Evolutionary conservation across 2,888 invertebrate genomes (phyloP).

Genomic region (Imbricaverruca yamaguchii): DNA sequence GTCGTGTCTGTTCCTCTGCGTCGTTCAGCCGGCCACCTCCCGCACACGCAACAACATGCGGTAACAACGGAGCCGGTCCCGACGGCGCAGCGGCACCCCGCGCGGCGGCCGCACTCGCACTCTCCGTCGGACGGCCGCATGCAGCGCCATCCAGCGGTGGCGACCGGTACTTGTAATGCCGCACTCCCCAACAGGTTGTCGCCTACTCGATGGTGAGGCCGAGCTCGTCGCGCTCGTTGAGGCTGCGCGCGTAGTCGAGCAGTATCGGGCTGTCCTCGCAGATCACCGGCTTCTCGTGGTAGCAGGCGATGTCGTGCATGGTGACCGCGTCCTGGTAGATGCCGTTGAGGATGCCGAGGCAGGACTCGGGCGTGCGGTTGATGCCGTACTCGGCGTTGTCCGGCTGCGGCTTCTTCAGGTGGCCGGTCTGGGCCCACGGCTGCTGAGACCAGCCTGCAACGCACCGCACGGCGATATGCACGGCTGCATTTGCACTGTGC

Average conservation of each 20-base stretch:
- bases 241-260: slow-evolving; percentile 46
- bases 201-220: neutral
- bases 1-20: neutral
- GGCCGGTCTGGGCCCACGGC: slow-evolving; percentile 35
- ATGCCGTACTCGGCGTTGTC: slow-evolving; percentile 37
- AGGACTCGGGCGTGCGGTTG: slow-evolving; percentile 55
- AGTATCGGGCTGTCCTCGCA: slow-evolving; percentile 87
- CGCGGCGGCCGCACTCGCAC: neutral
- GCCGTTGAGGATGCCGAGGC: slow-evolving; percentile 78
- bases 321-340: slow-evolving; percentile 82
- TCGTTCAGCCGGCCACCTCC: neutral
- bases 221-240: neutral
- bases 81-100: too few relatives aligned
- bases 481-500: too few relatives aligned
- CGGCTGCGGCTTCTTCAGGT: slow-evolving; percentile 34
- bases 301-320: slow-evolving; percentile 82
- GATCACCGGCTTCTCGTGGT: slow-evolving; percentile 77
- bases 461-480: too few relatives aligned
- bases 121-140: neutral
- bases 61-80: neutral
- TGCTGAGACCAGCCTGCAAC: slow-evolving; percentile 33
- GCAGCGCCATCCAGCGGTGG: neutral
- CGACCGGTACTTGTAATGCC: neutral
- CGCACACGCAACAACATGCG: neutral
- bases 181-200: neutral